A percentile compares a stretch with the other conserved stretches of the same genome.
These are phyloP conservation scores for Plemyria rubiginata DNA, from an alignment of 2,888 invertebrate genomes.

Conservation along the genomic window DNA sequence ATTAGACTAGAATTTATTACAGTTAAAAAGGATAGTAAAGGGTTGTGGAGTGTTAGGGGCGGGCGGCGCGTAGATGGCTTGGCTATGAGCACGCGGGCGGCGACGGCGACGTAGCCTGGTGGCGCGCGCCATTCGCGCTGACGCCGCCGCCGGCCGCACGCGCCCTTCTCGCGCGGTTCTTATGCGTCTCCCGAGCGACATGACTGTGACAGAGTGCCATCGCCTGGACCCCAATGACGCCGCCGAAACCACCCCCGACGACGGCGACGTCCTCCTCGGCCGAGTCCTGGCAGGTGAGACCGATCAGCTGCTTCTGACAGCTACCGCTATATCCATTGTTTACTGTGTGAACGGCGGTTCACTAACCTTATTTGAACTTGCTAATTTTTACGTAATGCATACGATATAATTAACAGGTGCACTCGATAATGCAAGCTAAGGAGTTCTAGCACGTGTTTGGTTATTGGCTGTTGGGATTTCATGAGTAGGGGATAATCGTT, in stretches of 20 bases:
- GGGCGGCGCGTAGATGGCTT: slow-evolving; percentile 60
- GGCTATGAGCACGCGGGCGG: slow-evolving; percentile 67
- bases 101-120: slow-evolving; percentile 60
- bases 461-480: slow-evolving; percentile 21
- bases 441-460: slow-evolving; percentile 31
- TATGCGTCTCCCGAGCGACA: slow-evolving; percentile 74
- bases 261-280: slow-evolving; percentile 76
- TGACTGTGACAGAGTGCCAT: slow-evolving; percentile 80
- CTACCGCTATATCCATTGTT: slow-evolving; percentile 45
- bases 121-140: slow-evolving; percentile 78
- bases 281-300: slow-evolving; percentile 79
- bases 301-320: slow-evolving; percentile 62
- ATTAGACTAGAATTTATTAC: not conserved
- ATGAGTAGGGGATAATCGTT: slow-evolving; percentile 14
- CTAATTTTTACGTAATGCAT: slow-evolving; percentile 35
- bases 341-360: slow-evolving; percentile 47
- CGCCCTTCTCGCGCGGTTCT: slow-evolving; percentile 69
- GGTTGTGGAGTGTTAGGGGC: slow-evolving; percentile 60
- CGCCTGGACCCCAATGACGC: slow-evolving; percentile 55
- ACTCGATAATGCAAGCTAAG: slow-evolving; percentile 28
- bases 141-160: slow-evolving; percentile 82
- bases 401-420: slow-evolving; percentile 30
- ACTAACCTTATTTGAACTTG: slow-evolving; percentile 41
- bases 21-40: slow-evolving; percentile 15
- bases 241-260: slow-evolving; percentile 56